Evolutionary conservation across 1,140 invertebrate species (phyloP), one percentile per base, ranked within the genome.

Genomic region (Octopus sinensis): DNA sequence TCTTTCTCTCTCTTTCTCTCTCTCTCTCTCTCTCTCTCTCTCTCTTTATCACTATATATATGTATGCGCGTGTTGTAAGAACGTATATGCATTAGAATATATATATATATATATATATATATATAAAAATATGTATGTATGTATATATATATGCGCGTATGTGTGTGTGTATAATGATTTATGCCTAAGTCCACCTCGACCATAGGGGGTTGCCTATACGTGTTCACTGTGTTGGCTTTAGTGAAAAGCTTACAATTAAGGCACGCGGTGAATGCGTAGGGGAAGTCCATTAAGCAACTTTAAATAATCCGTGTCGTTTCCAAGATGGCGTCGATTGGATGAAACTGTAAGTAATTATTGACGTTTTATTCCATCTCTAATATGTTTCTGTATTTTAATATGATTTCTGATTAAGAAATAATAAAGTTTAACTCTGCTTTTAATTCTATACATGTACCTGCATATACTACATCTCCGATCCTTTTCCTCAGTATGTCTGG

Each of bases 231-330:
- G 76, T 77, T 53, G 52, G 76, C 76, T 53, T 77, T 77, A 53
- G 76, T 77, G 76, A 77, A 77, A 53, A 52, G 52, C 43, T 77
- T 52, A 77, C 76, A 77, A 77, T 77, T 77, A 77, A 77, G 76
- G 76, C 76, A 77, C 76, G 76, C 76, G 76, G 76, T 77, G 76
- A 77, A 77, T 77, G 76, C 76, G 43, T 52, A 77, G 76, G 76
- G 76, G 76, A 77, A 77, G 76, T 77, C 52, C 76, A 77, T 77
- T 77, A 13, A 77, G 76, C 76, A 73, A 73, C 68, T 43, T 43
- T 43, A 43, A 43, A 43, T 43, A 43, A 43, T 0, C 30, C 30
- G 30, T 43, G 30, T 43, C 30, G 30, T 43, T 43, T 43, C 30
- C 30, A 43, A 43, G 30, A 43, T 43, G 30, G 30, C 30, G 30